Evolutionary conservation across 2,113 vertebrate genomes (phyloP), one percentile per base, ranked within the genome.

Genomic region (Cranoglanis bouderius): DNA sequence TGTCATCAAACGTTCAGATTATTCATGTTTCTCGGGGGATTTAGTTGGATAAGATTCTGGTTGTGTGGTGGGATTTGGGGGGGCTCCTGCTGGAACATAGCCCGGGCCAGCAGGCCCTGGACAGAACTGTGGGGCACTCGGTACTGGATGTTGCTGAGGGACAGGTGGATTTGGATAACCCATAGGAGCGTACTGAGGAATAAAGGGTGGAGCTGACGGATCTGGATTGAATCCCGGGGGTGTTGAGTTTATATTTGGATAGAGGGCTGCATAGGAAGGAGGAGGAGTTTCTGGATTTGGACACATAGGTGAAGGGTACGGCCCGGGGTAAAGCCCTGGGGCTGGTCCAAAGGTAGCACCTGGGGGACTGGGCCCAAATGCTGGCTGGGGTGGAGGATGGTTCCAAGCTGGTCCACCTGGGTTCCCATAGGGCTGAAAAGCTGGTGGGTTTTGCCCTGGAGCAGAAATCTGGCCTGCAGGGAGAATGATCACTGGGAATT

Each of bases 401-500:
- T n/a, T 87, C 85, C 88, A 87, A 24, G 63, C 85, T 86, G 85
- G 21, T 74, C 55, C 55, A 46, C 4, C 29, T 40, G 55, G 55
- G 29, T 51, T 61, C 0, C 26, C 80, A 89, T 75, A 43, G 19
- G 84, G 32, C 35, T 53, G 74, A 67, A 85, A 72, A 19, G 4
- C 84, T 55, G 65, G 55, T 18, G 77, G 51, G 29, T 59, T 32
- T 84, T 46, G 86, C 19, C 18, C 53, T 13, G 74, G 65, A 88
- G 75, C 2, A 78, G 10, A 85, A 74, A 18, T 57, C 2, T 67
- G 16, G 19, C 16, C 21, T 38, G 29, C 38, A 63, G 94, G 92
- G 51, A 94, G 7, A 90, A 96, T 92, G 32, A 93, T n/a, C 51
- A 96, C 35, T 7, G 94, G 94, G 21, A 94, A 90, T 1, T 40